Evolutionary conservation across 2,888 invertebrate genomes (phyloP), one percentile per base, ranked within the genome.

Genomic region (Pseudoips prasinana): DNA sequence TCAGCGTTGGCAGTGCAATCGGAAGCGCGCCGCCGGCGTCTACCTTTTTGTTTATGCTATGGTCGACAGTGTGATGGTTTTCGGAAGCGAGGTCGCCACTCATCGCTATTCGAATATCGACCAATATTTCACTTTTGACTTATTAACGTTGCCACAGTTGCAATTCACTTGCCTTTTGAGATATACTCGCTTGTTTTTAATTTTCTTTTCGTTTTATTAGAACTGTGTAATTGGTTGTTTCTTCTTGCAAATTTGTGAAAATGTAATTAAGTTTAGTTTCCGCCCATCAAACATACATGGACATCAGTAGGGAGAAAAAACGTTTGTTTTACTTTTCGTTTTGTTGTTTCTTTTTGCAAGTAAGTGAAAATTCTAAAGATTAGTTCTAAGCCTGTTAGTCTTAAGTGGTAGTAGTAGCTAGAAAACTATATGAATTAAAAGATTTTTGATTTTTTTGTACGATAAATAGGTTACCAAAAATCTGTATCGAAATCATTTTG

Each of bases 1-100:
- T 87, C 86, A 87, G 74, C 71, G 77, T 63, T 77, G 79, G 71
- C 82, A 79, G 64, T 73, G 79, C 84, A 87, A 83, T 85, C 85
- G 87, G 86, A 86, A 83, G 79, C 71, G 72, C 73, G 74, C 75
- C 75, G 76, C 76, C 73, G 77, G 62, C 76, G 64, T 63, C 62
- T 58, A 73, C 73, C 78, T 85, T 87, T 87, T 86, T 87, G 84
- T 85, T 84, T 81, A 73, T 64, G 68, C 60, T 55, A 57, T 63
- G 62, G 67, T 59, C 66, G 67, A 62, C 62, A 55, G 61, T 62
- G 64, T 75, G 83, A 85, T 81, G 84, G 81, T 63, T 79, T 78
- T 82, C 87, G 86, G 86, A 87, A 86, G 81, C 65, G 73, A 79
- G 77, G 73, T 81, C 78, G 77, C 73, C 70, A 69, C 68, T 72